These are phyloP conservation scores for Noctilio leporinus DNA, from an alignment of 2,113 vertebrate genomes.

Conservation along the genomic window DNA sequence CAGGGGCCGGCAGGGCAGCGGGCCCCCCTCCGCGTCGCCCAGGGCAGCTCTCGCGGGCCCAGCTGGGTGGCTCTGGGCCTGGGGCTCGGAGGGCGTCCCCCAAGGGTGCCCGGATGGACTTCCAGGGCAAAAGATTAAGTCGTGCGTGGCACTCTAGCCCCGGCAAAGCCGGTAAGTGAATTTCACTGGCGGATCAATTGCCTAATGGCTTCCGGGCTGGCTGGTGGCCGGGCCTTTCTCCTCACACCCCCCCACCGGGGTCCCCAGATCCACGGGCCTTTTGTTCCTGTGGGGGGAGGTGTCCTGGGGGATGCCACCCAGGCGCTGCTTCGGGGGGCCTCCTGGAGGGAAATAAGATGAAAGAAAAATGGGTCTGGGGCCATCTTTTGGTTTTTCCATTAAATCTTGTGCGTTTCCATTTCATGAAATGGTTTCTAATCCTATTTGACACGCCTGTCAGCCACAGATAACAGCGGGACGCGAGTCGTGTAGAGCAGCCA, in stretches of 20 bases:
- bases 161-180: conserved; percentile 80
- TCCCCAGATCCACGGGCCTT: neutral
- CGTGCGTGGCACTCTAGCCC: conserved; percentile 77
- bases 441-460: conserved; percentile 64
- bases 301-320: neutral
- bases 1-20: rapidly evolving
- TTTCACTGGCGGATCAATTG: conserved; percentile 78
- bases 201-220: neutral
- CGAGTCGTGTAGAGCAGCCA: neutral
- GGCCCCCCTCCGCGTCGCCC: neutral
- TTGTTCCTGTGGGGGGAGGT: neutral
- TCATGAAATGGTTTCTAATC: conserved; percentile 66
- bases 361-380: conserved; percentile 60
- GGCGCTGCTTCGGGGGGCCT: neutral
- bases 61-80: neutral
- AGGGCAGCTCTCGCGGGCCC: neutral
- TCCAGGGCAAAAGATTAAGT: conserved; percentile 77
- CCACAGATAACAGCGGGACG: conserved; percentile 73
- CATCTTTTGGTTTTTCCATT: conserved; percentile 46
- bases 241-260: neutral
- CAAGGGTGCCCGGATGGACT: neutral
- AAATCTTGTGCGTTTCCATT: conserved; percentile 32
- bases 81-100: neutral
- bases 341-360: conserved; percentile 58
- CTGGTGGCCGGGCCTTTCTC: neutral